Base-by-base conservation (phyloP, 1,140 invertebrate genomes). In the Drosophila pachea region DNA sequence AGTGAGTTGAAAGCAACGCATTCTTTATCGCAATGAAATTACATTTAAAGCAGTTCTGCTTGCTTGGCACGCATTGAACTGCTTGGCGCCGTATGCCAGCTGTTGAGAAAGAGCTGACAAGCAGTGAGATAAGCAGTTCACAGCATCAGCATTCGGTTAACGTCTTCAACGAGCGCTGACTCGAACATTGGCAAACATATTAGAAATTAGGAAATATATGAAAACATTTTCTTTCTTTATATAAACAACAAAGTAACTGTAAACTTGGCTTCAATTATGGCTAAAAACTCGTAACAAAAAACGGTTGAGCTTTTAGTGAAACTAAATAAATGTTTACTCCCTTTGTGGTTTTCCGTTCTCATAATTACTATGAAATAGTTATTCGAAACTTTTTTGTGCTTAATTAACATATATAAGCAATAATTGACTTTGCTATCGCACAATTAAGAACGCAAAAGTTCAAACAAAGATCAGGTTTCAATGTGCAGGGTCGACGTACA, bases 371-470 rank as follows among this genome's bases (percentile, higher is more conserved):
- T 33, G 31, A 50, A 50, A 14, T 50, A 33, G 48, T 52, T 36
- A 52, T 35, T 12, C 29, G 50, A 40, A 29, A 53, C 50, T 29
- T 53, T 36, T 14, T 38, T 53, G 14, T 16, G 14, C 14, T 40
- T 53, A 53, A 53, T 53, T 53, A 53, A 53, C 50, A 52, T 16
- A 12, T 36, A 53, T 53, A 53, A 38, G 29, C 16, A 40, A 29
- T 16, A 52, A 52, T 52, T 53, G 22, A 16, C 9, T 53, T 8
- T 16, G 33, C 0, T 16, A 36, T 8, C 9, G 7, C 14, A 40
- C 35, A 53, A 40, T 38, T 38, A 38, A 11, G 7, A 8, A 5
- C 33, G 8, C 14, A 29, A 38, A 22, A 38, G 35, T n/a, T 38
- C 35, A 53, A 53, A 53, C 50, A 53, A 29, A 53, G 33, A 38